Percentiles rank a stretch among this genome's conserved stretches.
These are phyloP conservation scores for Osmerus eperlanus DNA, from an alignment of 2,113 vertebrate genomes.

Conservation along the genomic window DNA sequence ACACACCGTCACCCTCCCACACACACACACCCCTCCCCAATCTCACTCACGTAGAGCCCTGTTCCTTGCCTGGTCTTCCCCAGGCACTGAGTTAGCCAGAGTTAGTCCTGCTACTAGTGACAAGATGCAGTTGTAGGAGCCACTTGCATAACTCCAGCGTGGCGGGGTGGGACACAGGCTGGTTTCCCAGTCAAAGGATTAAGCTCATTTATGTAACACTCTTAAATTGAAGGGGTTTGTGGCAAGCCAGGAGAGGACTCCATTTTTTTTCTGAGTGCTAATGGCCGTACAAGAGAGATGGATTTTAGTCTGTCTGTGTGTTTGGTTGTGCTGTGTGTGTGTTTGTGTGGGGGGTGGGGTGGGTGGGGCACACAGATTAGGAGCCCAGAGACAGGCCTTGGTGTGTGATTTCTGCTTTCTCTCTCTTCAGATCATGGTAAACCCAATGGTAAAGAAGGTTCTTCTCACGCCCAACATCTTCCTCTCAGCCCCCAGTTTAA, in stretches of 20 bases:
- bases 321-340: background rate
- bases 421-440: slow-evolving; percentile 3
- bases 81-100: background rate
- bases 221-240: slow-evolving; percentile 40
- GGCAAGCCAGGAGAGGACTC: slow-evolving; percentile 30
- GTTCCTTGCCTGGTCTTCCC: background rate
- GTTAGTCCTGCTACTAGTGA: slow-evolving; percentile 17
- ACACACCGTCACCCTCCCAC: background rate
- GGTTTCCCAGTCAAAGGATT: slow-evolving; percentile 60
- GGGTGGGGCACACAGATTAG: background rate
- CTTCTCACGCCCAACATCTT: background rate
- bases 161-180: slow-evolving; percentile 46
- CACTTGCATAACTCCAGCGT: slow-evolving; percentile 51
- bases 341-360: no score
- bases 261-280: slow-evolving; percentile 29
- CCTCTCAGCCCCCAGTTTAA: background rate
- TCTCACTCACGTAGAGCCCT: background rate
- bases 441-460: slow-evolving; percentile 3
- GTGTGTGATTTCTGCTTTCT: slow-evolving; percentile 11
- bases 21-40: background rate
- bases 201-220: slow-evolving; percentile 67
- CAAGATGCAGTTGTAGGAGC: slow-evolving; percentile 35
- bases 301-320: slow-evolving; percentile 4
- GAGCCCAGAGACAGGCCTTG: background rate
- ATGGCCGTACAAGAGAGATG: slow-evolving; percentile 24